phyloP scores from a whole-genome alignment of 2,797 vertebrate genomes.

The Parauchenoglanis punctatus region DNA sequence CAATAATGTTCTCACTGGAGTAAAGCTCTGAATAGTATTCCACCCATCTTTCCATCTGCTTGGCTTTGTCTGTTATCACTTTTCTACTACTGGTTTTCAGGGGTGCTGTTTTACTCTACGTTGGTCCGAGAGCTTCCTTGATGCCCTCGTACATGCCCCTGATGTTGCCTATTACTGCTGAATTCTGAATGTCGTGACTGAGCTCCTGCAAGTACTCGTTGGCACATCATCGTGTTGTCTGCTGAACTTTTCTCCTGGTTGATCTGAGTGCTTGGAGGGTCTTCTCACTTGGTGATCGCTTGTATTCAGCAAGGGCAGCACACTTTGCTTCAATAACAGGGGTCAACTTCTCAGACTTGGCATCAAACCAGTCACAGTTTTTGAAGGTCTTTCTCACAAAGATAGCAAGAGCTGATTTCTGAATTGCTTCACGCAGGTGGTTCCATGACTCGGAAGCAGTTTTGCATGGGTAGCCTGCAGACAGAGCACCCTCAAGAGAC shows the following conservation, averaged over 20 bases:
- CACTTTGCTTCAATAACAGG: not conserved
- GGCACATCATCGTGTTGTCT: not conserved
- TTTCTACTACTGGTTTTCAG: not conserved
- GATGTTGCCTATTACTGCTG: too few species aligned
- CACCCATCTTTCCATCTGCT: conserved; percentile 19
- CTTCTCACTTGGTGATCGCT: not conserved
- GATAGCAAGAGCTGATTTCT: not conserved
- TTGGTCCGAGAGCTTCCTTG: too few species aligned
- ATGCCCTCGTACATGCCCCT: too few species aligned
- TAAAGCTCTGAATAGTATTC: conserved; percentile 14
- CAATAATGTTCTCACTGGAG: not conserved
- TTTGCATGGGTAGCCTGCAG: too few species aligned
- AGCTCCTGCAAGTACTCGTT: not conserved
- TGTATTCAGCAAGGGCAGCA: not conserved
- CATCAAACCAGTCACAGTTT: not conserved
- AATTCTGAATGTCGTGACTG: not conserved
- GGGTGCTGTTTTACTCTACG: not conserved
- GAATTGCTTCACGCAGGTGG: too few species aligned
- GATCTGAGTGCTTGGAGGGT: not conserved
- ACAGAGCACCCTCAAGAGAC: not conserved
- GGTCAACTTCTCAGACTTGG: not conserved
- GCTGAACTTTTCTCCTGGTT: not conserved
- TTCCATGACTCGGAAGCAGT: too few species aligned
- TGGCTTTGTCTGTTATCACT: not conserved
- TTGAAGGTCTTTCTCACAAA: not conserved